Base-by-base conservation (phyloP, 2,113 vertebrate genomes). In the Cynocephalus volans region DNA sequence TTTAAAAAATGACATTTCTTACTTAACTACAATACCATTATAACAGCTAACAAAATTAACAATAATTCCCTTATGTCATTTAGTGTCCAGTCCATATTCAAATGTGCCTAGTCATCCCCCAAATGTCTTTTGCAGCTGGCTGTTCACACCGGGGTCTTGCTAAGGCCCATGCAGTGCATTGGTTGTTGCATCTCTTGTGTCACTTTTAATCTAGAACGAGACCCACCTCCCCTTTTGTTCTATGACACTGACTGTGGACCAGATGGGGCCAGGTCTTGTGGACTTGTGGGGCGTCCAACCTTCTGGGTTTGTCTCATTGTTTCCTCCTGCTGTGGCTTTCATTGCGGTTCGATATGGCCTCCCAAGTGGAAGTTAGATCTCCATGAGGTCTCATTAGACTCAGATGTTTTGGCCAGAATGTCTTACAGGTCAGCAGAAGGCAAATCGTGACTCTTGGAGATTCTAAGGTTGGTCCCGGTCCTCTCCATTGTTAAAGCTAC, bases 331-430 rank as follows among this genome's bases (percentile, higher is more conserved):
- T 0, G 23, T 23, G 12, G 31, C 17, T 15, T 5, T 21, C n/a
- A 11, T 17, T 17, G 18, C n/a, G 28, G 1, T 24, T 13, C 13
- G 3, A 12, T 1, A 2, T 19, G 14, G 60, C 28, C 33, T 9
- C 0, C 2, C 18, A 45, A 1, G 3, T 1, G 2, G n/a, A 14
- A 0, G 6, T 19, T 5, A 12, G 70, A 15, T 24, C 28, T 15
- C 33, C 33, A 4, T 0, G 5, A 52, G 60, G 19, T 28, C 31
- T 12, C 12, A 19, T 6, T 6, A 41, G 73, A 41, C 28, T 26
- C 36, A 8, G 81, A 14, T 36, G 8, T 23, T 26, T 1, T 9
- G 45, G 36, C 19, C 1, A 28, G 95, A 31, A 26, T 4, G 45
- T 15, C 45, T 80, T 3, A 33, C 0, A 33, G 76, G 17, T 4